phyloP scores from a whole-genome alignment of 2,888 invertebrate species.

The Mythimna albipuncta region DNA sequence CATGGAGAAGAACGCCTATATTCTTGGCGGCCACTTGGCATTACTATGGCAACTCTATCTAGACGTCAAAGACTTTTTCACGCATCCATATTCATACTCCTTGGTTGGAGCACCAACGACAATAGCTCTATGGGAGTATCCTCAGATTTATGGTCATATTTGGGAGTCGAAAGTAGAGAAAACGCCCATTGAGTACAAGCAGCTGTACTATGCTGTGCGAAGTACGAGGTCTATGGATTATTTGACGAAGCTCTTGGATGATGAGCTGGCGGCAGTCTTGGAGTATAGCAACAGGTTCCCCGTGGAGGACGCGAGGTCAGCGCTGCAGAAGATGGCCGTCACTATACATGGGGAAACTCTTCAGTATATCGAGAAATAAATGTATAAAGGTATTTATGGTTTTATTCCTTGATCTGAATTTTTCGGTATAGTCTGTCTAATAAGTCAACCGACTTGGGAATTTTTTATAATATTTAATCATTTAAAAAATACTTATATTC shows the following conservation, averaged over 20 bases:
- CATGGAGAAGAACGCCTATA: conserved; percentile 81
- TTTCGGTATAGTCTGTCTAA: too few species aligned
- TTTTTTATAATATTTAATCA: too few species aligned
- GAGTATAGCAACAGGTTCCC: conserved; percentile 80
- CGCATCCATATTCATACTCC: conserved; percentile 84
- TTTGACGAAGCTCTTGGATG: conserved; percentile 77
- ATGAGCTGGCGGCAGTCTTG: conserved; percentile 80
- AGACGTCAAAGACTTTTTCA: conserved; percentile 86
- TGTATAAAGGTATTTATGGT: conserved; percentile 54
- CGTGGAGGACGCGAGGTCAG: conserved; percentile 79
- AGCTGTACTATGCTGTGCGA: conserved; percentile 82
- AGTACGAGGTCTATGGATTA: conserved; percentile 84
- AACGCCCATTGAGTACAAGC: conserved; percentile 78
- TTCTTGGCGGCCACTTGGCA: conserved; percentile 84
- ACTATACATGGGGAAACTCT: conserved; percentile 81
- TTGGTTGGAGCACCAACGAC: conserved; percentile 83
- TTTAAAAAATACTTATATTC: too few species aligned
- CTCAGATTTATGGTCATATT: conserved; percentile 81
- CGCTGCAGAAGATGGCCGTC: conserved; percentile 85
- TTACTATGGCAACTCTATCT: conserved; percentile 86
- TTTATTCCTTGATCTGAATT: conserved; percentile 10
- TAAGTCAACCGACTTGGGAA: too few species aligned
- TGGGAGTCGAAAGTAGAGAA: conserved; percentile 78
- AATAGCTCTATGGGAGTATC: conserved; percentile 85
- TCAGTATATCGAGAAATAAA: conserved; percentile 81